Evolutionary conservation across 2,888 invertebrate species (phyloP), one percentile per base, ranked within the genome.

Genomic region (Pediacus dermestoides): DNA sequence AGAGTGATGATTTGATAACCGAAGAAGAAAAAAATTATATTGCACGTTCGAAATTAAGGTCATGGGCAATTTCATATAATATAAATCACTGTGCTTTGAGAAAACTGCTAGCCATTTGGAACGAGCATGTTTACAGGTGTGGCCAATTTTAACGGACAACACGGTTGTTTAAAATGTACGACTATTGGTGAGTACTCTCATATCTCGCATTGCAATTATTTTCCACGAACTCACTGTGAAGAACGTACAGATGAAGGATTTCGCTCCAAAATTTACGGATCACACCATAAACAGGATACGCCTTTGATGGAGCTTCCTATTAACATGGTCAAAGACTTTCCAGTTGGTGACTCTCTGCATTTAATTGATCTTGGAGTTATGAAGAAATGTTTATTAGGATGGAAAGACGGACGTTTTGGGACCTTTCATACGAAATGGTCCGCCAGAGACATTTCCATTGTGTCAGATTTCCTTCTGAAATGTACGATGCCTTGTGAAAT

Each of bases 151-250:
- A 50, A 51, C 34, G 28, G 44, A 13, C 25, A 48, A 37, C 39
- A 52, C 15, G 46, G 46, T 30, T 52, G 50, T 30, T 33, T 37
- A 7, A 52, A 46, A 36, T 52, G 50, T 31, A 48, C 48, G 7
- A 46, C 39, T 12, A 27, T 42, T 18, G 49, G 46, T 9, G 46
- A 48, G 44, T 46, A 50, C 37, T 49, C 42, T 8, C 33, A 48
- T 23, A 22, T 16, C 14, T 26, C 18, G n/a, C 25, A 9, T 7
- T 9, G 10, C 8, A 18, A 9, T 3, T 15, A 16, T 35, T 47
- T 47, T 39, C 42, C 42, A 33, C 10, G 39, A 37, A 16, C 27
- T 15, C 27, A 15, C 1, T 45, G 34, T 15, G 10, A 14, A 28
- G 36, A 30, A 26, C 12, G 44, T 9, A 44, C 46, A 16, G 38